Evolutionary conservation across 2,113 vertebrate genomes (phyloP), one percentile per base, ranked within the genome.

Genomic region (Phodopus roborovskii): DNA sequence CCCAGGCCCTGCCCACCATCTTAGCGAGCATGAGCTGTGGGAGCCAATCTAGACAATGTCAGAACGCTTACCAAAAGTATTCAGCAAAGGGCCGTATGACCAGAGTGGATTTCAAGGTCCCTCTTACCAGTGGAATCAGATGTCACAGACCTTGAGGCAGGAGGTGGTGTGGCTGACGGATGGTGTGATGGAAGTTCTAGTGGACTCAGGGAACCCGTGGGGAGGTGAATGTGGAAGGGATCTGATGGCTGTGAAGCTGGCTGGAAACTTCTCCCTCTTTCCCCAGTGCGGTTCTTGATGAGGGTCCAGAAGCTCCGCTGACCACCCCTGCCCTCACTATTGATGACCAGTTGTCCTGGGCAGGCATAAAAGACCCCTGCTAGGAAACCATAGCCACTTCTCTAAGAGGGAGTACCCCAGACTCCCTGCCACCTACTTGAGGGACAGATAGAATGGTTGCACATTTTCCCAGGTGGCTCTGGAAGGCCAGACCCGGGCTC

Each of bases 311-410:
- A 62, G 70, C 74, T 36, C 39, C 28, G 60, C 82, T 92, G 90
- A 39, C 96, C 70, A 91, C 66, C 45, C 70, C 93, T 77, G 92
- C n/a, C 95, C 83, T 97, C 96, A 94, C 85, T 36, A 88, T 97
- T 92, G 91, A 78, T 68, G 30, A 26, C 26, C 81, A 56, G 15
- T 0, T 15, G 84, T 94, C 94, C 71, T 96, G 94, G 71, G 15
- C 78, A 93, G 96, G 84, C 92, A 71, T 48, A 48, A 3, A 5
- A 48, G 28, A 10, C 92, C 97, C 90, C 96, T 92, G 79, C 66
- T 77, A 88, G 95, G 94, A 45, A 85, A 85, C 86, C 56, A 68
- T 42, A n/a, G 82, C 89, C 12, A 45, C 96, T 97, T 90, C 91
- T 96, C 85, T 88, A 77, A 13, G 30, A 85, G 77, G 75, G 90